These are phyloP conservation scores for Agonum fuliginosum DNA, from an alignment of 2,888 invertebrate species.

Conservation along the genomic window DNA sequence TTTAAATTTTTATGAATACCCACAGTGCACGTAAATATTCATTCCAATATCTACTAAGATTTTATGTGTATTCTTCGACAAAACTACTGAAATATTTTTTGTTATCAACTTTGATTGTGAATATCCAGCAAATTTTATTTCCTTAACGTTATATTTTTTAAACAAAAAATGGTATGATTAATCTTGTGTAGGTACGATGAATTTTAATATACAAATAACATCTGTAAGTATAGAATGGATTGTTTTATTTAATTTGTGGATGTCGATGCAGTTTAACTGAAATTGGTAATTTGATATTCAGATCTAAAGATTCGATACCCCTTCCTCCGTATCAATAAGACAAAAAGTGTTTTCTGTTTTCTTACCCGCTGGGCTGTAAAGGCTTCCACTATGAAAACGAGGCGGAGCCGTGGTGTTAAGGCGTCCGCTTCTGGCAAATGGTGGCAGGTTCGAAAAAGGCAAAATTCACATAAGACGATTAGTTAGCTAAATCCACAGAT, in stretches of 20 bases:
- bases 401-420: constrained; percentile 46
- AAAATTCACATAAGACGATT: constrained; percentile 73
- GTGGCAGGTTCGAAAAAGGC: constrained; percentile 71
- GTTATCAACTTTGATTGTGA: no score
- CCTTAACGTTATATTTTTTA: no score
- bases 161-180: no score
- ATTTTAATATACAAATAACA: background rate
- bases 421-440: constrained; percentile 51
- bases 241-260: background rate
- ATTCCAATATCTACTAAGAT: no score
- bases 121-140: no score
- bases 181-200: no score
- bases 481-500: constrained; percentile 72
- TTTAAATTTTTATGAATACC: no score
- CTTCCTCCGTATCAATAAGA: constrained; percentile 4
- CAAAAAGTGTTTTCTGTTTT: constrained; percentile 18
- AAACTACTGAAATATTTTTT: no score
- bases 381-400: background rate
- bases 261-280: no score
- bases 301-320: background rate
- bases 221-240: background rate
- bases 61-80: no score
- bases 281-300: background rate
- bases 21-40: no score
- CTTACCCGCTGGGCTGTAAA: constrained; percentile 1